These are phyloP conservation scores for Erebia palarica DNA, from an alignment of 2,888 invertebrate species.

Conservation along the genomic window DNA sequence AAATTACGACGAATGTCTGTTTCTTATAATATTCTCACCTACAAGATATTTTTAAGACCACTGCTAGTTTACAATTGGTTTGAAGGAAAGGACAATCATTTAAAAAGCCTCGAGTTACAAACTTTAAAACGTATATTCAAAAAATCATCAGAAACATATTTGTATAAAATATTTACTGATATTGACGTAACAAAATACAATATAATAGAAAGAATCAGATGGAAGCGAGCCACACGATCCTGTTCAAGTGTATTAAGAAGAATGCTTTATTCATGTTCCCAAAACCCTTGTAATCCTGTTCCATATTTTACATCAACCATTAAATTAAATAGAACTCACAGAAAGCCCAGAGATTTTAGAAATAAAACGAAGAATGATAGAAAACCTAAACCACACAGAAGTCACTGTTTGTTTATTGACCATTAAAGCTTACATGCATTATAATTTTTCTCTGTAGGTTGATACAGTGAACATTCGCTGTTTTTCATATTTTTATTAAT, in stretches of 20 bases:
- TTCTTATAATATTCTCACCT: constrained; percentile 52
- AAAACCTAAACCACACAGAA: background rate
- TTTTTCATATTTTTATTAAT: too few species aligned
- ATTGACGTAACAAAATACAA: constrained; percentile 50
- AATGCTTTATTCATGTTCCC: constrained; percentile 43
- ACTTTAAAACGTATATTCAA: constrained; percentile 52
- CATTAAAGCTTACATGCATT: background rate
- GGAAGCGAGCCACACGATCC: constrained; percentile 47
- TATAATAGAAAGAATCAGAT: constrained; percentile 52
- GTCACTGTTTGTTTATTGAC: background rate
- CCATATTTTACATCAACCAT: constrained; percentile 41
- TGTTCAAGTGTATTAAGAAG: constrained; percentile 40
- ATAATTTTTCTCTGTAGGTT: too few species aligned
- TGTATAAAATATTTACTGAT: constrained; percentile 53
- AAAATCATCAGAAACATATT: constrained; percentile 22
- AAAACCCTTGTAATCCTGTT: constrained; percentile 39
- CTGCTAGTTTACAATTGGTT: constrained; percentile 56
- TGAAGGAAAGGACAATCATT: constrained; percentile 33
- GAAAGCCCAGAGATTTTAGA: background rate
- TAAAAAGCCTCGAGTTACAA: constrained; percentile 51
- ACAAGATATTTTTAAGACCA: constrained; percentile 60
- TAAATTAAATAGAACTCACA: background rate
- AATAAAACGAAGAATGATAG: background rate
- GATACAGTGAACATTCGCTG: too few species aligned
- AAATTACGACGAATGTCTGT: constrained; percentile 43